Evolutionary conservation across 53 echinoderm and acorn worm species (phyloP), one percentile per base, ranked within the genome.

Genomic region (Hippasteria phrygiana): DNA sequence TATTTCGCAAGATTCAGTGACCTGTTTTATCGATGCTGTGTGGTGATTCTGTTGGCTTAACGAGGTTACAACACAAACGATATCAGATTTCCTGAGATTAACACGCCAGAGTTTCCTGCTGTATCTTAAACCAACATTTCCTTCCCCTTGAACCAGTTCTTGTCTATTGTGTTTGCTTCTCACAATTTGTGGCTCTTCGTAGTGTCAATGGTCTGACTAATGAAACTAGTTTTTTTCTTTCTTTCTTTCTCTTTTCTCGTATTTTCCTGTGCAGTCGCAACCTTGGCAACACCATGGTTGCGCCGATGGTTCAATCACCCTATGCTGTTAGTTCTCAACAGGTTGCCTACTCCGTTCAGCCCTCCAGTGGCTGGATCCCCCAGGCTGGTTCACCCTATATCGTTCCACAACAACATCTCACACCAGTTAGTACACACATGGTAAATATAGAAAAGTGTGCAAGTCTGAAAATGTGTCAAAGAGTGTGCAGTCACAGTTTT

Each of bases 341-440:
- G 69, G 53, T 85, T 41, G 71, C 69, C 22, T 85, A 85, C 71
- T 50, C 85, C 4, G 51, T 85, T 16, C 85, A 85, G 16, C 32
- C 85, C 54, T 71, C 32, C 36, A 85, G 43, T 37, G 85, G 85
- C 53, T 85, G 85, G 85, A 85, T 85, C 20, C 69, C 46, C 42
- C 71, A 47, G 14, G 24, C 85, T 50, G 85, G 34, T 51, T 85
- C 96, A 4, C 93, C 83, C 3, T 96, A 96, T 81, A 90, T 96
- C 62, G 90, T 96, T 38, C 85, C 78, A 7, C 96, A 96, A 76
- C 96, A 89, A 17, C 96, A 93, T 43, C 91, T 94, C 46, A 90
- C 95, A 7, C 88, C 92, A 38, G 96, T 91, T 71, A 94, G 94
- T 83, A 54, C 75, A 63, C 71, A 63, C 29, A 81, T 81, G 81